Base-by-base conservation (phyloP, 2,113 vertebrate species). In the Accipiter cooperii region DNA sequence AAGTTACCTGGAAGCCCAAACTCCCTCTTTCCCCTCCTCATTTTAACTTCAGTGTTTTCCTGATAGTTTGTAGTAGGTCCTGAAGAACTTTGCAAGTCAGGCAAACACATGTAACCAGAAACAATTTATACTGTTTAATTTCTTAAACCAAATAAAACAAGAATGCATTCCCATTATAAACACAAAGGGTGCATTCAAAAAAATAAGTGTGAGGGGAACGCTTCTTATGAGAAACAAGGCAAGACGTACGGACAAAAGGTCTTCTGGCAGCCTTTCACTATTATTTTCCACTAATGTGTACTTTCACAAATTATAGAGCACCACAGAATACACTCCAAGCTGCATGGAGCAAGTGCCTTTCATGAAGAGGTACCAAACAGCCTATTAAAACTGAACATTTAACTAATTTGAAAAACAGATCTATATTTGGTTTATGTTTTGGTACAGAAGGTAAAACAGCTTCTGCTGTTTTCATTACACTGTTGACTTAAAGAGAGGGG, bases 201-300 rank as follows among this genome's bases (percentile, higher is more conserved):
- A 90, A 91, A 57, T 33, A 73, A 68, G 22, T 6, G 18, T 12
- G 8, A 10, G 24, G 55, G 22, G 51, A 84, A 25, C 5, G 10
- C 24, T 81, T 79, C 80, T 73, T 33, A 58, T 19, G 54, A 69
- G 81, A 91, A 95, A 61, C 28, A 79, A 87, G 80, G 69, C 73
- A 85, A 75, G 13, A 52, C 3, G 0, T 46, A 68, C 65, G 85
- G 66, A 82, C 69, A 82, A 81, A 97, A 90, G 40, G 12, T 87
- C 77, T 87, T 95, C 81, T 91, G 89, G 86, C 57, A 92, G 86
- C 52, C 31, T 81, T 86, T 90, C 2, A 2, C 61, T 95, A 28
- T 79, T 95, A 80, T 94, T 96, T 97, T 78, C 77, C 61, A 78
- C 52, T 91, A 89, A 87, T 31, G 28, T 46, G 64, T 65, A 87